phyloP scores from a whole-genome alignment of 1,140 invertebrate species.

The Zaprionus ghesquierei region DNA sequence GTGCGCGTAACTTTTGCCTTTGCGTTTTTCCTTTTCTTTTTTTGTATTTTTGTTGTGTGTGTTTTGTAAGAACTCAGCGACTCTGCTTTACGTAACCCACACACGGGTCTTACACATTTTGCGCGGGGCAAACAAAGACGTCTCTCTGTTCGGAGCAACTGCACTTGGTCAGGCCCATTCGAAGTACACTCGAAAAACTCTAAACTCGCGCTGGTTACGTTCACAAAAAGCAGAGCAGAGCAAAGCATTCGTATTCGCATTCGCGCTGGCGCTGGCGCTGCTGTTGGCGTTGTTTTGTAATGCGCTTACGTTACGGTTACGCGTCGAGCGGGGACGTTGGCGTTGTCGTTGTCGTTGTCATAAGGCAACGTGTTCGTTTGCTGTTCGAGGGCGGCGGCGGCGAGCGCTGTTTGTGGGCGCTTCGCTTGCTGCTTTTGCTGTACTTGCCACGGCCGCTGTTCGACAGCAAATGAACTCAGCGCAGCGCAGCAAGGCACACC shows the following conservation, averaged over 20 bases:
- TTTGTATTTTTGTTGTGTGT: conserved; percentile 36
- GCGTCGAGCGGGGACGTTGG: conserved; percentile 41
- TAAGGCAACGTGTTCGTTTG: conserved; percentile 58
- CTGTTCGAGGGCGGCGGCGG: conserved; percentile 29
- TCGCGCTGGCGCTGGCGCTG: conserved; percentile 9
- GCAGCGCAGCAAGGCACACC: neutral
- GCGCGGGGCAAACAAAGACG: conserved; percentile 11
- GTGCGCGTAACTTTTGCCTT: conserved; percentile 63
- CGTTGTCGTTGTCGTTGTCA: conserved; percentile 1
- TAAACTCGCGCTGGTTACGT: conserved; percentile 27
- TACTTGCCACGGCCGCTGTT: conserved; percentile 72
- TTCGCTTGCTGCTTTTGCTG: conserved; percentile 46
- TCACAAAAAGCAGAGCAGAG: conserved; percentile 29
- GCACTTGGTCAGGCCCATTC: neutral
- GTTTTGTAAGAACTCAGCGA: conserved; percentile 76
- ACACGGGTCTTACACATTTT: conserved; percentile 49
- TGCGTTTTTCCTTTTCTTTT: conserved; percentile 34
- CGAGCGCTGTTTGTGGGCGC: conserved; percentile 32
- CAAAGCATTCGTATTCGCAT: neutral
- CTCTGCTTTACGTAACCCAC: conserved; percentile 75
- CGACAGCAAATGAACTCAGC: conserved; percentile 58
- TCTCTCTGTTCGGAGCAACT: conserved; percentile 1
- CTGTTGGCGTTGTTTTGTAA: conserved; percentile 63
- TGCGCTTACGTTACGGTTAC: conserved; percentile 68
- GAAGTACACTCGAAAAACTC: neutral